Percentiles rank a stretch among this genome's conserved stretches.
phyloP scores from a whole-genome alignment of 2,797 vertebrate genomes.

The Valencia hispanica region DNA sequence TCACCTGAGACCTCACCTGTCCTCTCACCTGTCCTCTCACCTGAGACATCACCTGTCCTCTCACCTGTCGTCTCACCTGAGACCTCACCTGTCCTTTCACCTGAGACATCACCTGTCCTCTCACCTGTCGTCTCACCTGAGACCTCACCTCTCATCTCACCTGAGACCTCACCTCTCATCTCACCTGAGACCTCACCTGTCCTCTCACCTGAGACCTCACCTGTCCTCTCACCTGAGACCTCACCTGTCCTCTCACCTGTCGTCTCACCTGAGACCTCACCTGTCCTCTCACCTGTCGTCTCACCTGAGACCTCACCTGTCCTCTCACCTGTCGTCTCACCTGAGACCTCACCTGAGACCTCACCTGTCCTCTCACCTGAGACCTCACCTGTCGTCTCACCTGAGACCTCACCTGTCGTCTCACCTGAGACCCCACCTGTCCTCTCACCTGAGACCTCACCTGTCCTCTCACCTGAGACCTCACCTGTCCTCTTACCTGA shows the following conservation, averaged over 20 bases:
- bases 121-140: too few species aligned
- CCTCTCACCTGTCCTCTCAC: not conserved
- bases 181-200: too few species aligned
- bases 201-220: not conserved
- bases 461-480: not conserved
- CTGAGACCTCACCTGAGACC: too few species aligned
- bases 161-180: too few species aligned
- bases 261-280: not conserved
- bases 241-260: not conserved
- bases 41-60: too few species aligned
- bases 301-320: too few species aligned
- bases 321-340: not conserved
- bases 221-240: not conserved
- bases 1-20: not conserved
- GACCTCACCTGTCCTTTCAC: not conserved
- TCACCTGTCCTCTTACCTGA: not conserved
- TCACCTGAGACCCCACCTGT: too few species aligned
- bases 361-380: not conserved
- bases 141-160: not conserved
- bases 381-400: not conserved
- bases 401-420: not conserved
- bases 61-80: too few species aligned
- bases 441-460: too few species aligned
- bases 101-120: not conserved
- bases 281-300: not conserved